Evolutionary conservation across 2,797 vertebrate genomes (phyloP).

Genomic region (Petrocephalus sullivani): DNA sequence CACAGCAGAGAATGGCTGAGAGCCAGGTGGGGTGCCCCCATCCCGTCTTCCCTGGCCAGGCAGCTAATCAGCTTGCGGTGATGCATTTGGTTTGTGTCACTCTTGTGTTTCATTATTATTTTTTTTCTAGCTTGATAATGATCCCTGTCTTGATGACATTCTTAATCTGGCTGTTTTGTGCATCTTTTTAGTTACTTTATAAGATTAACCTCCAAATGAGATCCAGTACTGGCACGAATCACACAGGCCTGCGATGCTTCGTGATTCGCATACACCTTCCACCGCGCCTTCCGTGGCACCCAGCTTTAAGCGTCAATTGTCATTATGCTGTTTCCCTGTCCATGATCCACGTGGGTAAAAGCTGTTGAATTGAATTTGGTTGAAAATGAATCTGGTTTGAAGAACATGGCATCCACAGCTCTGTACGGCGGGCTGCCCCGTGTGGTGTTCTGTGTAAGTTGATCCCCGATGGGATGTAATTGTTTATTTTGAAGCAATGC

Average conservation of each 20-base stretch:
- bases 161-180: constrained; percentile 35
- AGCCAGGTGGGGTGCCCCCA: neutral
- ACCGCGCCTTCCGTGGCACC: constrained; percentile 25
- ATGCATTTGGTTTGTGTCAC: constrained; percentile 23
- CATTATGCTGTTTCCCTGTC: constrained; percentile 41
- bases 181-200: constrained; percentile 39
- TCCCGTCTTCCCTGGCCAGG: neutral
- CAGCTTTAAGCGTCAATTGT: constrained; percentile 43
- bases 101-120: constrained; percentile 28
- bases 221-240: constrained; percentile 29
- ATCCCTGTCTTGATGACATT: constrained; percentile 24
- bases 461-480: constrained; percentile 48
- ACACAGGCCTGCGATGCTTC: constrained; percentile 24
- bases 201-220: constrained; percentile 29
- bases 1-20: neutral
- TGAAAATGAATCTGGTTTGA: constrained; percentile 38
- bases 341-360: constrained; percentile 37
- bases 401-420: constrained; percentile 27
- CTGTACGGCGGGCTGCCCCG: constrained; percentile 24
- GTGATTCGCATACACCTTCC: constrained; percentile 36
- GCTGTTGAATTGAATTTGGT: constrained; percentile 34
- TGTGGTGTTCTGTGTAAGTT: constrained; percentile 47
- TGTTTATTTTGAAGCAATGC: constrained; percentile 43
- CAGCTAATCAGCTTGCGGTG: neutral
- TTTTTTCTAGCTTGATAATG: constrained; percentile 21